Conservation (phyloP, 2,888 invertebrate genomes). For the Perizoma flavofasciatum region DNA sequence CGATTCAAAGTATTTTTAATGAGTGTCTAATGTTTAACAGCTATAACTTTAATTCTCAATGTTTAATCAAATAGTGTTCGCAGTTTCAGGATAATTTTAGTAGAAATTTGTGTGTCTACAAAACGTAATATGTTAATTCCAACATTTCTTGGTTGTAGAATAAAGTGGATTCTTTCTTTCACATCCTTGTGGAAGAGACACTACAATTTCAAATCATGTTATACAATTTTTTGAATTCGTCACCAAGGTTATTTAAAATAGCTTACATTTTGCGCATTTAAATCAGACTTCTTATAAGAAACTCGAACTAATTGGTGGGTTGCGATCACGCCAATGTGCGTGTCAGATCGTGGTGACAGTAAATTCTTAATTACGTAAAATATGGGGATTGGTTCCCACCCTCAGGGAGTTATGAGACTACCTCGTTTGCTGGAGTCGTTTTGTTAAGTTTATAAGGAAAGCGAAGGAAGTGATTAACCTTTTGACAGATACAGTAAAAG, state of each 20-base stretch:
- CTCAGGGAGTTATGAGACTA: conserved; percentile 27
- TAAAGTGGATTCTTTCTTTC: not conserved
- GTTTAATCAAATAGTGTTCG: too few relatives aligned
- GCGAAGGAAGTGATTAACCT: too few relatives aligned
- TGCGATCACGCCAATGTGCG: conserved; percentile 61
- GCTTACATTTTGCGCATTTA: conserved; percentile 25
- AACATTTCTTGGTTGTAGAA: not conserved
- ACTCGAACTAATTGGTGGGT: conserved; percentile 59
- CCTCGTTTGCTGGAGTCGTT: conserved; percentile 19
- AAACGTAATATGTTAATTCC: not conserved
- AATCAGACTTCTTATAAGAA: conserved; percentile 50
- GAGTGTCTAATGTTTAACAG: too few relatives aligned
- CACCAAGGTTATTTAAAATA: conserved; percentile 20
- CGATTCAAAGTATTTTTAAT: too few relatives aligned
- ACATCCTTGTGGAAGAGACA: too few relatives aligned
- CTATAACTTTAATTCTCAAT: too few relatives aligned
- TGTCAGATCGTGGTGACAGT: conserved; percentile 64
- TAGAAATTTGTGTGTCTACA: too few relatives aligned
- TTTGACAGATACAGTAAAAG: too few relatives aligned
- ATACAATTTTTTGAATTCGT: too few relatives aligned
- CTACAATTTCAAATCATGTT: too few relatives aligned
- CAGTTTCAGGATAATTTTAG: too few relatives aligned
- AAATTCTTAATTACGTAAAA: conserved; percentile 65
- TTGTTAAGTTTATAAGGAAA: not conserved
- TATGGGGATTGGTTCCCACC: conserved; percentile 53